These are phyloP conservation scores for Miltochrista miniata DNA, from an alignment of 2,888 invertebrate genomes.

Conservation along the genomic window DNA sequence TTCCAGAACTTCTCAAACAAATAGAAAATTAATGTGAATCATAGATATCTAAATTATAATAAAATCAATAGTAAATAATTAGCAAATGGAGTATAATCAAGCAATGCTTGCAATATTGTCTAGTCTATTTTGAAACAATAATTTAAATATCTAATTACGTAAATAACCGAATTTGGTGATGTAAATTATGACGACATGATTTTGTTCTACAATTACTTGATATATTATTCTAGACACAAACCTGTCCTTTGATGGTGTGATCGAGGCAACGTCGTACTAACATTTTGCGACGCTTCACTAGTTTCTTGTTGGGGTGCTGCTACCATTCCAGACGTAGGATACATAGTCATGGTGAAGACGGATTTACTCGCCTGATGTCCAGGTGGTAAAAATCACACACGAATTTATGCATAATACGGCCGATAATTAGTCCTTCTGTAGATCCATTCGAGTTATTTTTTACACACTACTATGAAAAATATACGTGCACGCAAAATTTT, in stretches of 20 bases:
- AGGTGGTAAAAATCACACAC: conserved; percentile 72
- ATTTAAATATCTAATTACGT: background rate
- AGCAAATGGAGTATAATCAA: too few species aligned
- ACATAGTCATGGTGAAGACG: conserved; percentile 70
- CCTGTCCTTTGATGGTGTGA: conserved; percentile 80
- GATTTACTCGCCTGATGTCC: conserved; percentile 65
- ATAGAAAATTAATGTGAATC: too few species aligned
- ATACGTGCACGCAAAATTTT: conserved; percentile 20
- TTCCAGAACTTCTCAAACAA: too few species aligned
- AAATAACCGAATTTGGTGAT: too few species aligned
- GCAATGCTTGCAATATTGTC: too few species aligned
- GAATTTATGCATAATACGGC: conserved; percentile 74
- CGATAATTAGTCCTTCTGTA: conserved; percentile 41
- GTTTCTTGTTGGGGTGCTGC: conserved; percentile 75
- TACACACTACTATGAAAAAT: conserved; percentile 14
- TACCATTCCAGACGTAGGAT: conserved; percentile 73
- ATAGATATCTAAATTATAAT: too few species aligned
- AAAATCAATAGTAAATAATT: too few species aligned
- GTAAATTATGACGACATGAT: background rate
- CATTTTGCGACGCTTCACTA: conserved; percentile 73
- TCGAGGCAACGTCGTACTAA: conserved; percentile 76
- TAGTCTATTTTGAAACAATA: too few species aligned
- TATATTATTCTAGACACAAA: conserved; percentile 26
- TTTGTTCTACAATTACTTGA: background rate
- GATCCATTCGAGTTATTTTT: conserved; percentile 38